These are phyloP conservation scores for Vanacampus margaritifer DNA, from an alignment of 2,113 vertebrate species.

Conservation along the genomic window DNA sequence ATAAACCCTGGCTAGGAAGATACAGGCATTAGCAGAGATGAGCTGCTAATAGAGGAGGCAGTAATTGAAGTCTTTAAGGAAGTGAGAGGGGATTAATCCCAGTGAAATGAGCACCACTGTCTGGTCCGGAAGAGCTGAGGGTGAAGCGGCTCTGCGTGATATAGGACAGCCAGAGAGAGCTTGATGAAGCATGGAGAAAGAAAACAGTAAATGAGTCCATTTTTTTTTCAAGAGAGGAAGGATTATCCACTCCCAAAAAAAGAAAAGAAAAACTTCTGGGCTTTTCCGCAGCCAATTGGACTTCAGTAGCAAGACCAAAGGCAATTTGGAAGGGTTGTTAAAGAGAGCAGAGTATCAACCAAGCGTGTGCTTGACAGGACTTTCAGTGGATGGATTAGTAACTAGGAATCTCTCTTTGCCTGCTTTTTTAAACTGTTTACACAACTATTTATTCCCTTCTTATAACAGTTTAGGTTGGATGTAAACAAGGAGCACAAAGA, in stretches of 20 bases:
- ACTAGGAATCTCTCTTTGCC: slow-evolving; percentile 30
- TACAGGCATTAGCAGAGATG: slow-evolving; percentile 72
- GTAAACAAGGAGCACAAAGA: slow-evolving; percentile 17
- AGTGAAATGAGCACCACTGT: slow-evolving; percentile 62
- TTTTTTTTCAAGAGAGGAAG: slow-evolving; percentile 61
- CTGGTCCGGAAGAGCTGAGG: slow-evolving; percentile 50
- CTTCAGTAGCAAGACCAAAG: slow-evolving; percentile 45
- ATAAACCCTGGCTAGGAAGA: slow-evolving; percentile 64
- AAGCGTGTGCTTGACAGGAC: slow-evolving; percentile 36
- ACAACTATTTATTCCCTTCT: neutral
- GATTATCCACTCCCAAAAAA: slow-evolving; percentile 49
- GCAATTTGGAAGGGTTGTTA: slow-evolving; percentile 42
- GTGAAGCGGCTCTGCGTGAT: slow-evolving; percentile 25
- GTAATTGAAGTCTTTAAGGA: slow-evolving; percentile 77
- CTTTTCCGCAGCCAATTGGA: slow-evolving; percentile 50
- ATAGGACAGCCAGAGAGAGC: slow-evolving; percentile 41
- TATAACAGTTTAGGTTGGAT: slow-evolving; percentile 17
- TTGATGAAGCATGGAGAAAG: slow-evolving; percentile 55
- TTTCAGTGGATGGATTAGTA: slow-evolving; percentile 46
- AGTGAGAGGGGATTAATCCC: slow-evolving; percentile 71
- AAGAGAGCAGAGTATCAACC: slow-evolving; percentile 43
- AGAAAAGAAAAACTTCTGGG: slow-evolving; percentile 33
- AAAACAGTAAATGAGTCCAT: slow-evolving; percentile 65
- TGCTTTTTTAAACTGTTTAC: slow-evolving; percentile 23
- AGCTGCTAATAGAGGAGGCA: slow-evolving; percentile 67